Evolutionary conservation across 2,113 vertebrate genomes (phyloP).

Genomic region (Myrmecobius fasciatus): DNA sequence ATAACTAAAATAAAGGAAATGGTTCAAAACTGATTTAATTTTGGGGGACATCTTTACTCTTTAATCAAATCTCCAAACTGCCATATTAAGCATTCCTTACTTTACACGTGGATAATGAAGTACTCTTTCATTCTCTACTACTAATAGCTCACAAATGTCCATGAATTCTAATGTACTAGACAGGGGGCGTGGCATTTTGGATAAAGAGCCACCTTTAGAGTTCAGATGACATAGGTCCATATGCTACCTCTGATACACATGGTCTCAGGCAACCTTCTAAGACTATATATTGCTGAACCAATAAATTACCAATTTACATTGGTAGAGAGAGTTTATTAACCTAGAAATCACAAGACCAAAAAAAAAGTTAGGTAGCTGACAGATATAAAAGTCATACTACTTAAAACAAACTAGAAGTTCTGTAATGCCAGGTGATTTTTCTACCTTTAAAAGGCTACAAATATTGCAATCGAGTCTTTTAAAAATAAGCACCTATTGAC

Average conservation of each 20-base stretch:
- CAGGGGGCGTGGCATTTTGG: not conserved
- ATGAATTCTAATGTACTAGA: not conserved
- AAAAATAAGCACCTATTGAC: not conserved
- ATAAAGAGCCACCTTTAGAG: not conserved
- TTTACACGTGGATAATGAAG: not conserved
- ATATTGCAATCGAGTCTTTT: not conserved
- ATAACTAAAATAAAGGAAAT: not conserved
- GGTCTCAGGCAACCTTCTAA: not conserved
- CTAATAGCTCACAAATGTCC: not conserved
- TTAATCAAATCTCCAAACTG: not conserved
- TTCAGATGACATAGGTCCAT: not conserved
- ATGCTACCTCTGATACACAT: not conserved
- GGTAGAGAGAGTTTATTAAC: not conserved
- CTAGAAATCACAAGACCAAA: not conserved
- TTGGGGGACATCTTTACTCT: not conserved
- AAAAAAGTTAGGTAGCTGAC: not conserved
- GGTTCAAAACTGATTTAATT: not conserved
- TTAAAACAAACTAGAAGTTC: not conserved
- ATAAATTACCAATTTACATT: not conserved
- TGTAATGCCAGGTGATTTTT: not conserved
- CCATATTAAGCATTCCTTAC: not conserved
- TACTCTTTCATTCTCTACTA: not conserved
- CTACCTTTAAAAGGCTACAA: not conserved
- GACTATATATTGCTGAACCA: not conserved
- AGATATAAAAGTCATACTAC: not conserved